These are phyloP conservation scores for Gymnocypris eckloni DNA, from an alignment of 2,797 vertebrate species.

Conservation along the genomic window DNA sequence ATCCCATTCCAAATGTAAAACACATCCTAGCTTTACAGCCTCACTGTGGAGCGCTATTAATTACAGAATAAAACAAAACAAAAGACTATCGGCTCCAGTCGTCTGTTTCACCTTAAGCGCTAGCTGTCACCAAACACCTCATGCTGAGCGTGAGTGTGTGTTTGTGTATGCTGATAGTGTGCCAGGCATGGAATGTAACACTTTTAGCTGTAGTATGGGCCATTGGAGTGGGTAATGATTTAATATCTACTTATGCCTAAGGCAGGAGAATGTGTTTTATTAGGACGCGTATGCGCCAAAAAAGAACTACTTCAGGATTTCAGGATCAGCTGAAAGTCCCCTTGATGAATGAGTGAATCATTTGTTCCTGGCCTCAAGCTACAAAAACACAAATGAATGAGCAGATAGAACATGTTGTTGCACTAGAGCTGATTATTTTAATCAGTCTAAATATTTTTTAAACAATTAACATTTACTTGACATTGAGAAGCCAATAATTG, in stretches of 20 bases:
- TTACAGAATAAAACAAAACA: conserved; percentile 18
- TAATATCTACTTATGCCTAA: conserved; percentile 12
- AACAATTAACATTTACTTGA: neutral
- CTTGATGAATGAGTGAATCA: neutral
- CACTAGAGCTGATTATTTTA: neutral
- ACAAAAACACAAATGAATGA: neutral
- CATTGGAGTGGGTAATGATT: neutral
- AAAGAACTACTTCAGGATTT: neutral
- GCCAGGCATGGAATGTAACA: neutral
- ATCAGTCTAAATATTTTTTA: neutral
- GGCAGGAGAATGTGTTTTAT: conserved; percentile 11
- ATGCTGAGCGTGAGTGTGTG: neutral
- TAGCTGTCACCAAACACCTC: conserved; percentile 18
- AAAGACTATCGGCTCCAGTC: neutral
- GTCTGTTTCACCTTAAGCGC: neutral
- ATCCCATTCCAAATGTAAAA: conserved; percentile 18
- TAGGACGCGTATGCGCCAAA: neutral
- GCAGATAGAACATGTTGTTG: neutral
- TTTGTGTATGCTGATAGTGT: neutral
- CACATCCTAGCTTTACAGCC: conserved; percentile 15
- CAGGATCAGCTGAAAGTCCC: neutral
- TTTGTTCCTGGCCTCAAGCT: neutral
- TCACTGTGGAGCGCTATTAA: conserved; percentile 19
- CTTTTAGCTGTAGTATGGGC: neutral
- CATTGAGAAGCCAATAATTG: neutral